Base-by-base conservation (phyloP, 2,113 vertebrate genomes). In the Hemichromis elongatus region DNA sequence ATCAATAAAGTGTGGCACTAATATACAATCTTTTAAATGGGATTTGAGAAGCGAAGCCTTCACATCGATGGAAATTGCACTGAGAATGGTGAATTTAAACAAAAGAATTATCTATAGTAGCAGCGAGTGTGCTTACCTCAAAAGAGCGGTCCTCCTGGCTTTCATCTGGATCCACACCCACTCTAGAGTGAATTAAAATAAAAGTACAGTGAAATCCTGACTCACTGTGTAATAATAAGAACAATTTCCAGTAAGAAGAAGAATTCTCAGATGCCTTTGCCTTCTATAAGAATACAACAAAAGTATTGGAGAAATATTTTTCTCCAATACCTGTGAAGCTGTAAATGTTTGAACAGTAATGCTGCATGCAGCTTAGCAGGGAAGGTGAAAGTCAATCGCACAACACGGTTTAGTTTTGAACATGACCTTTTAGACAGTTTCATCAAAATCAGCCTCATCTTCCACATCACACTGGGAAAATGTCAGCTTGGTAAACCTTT, bases 161-260 rank as follows among this genome's bases (percentile, higher is more conserved):
- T 88, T 96, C 96, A 57, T 96, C 96, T 86, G 92, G 91, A 83
- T 97, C 96, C 83, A 96, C 40, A 2, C 93, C 96, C 61, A 96
- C 91, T 91, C 97, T 97, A 92, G 79, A 63, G 77, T 70, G 33
- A 80, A 19, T 56, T 24, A 55, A 88, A 18, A 45, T n/a, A 85
- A 56, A 54, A 37, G 5, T 12, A 37, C 9, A 87, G n/a, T 85
- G 6, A 89, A 45, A 77, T 59, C 19, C 10, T 55, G 30, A 75
- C 26, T 86, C 50, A 54, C 16, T 14, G 21, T 3, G 61, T 37
- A 33, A 7, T 19, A 88, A 80, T 26, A 42, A 63, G 6, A 79
- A 79, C 0, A 66, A 13, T 8, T 5, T 66, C 19, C 33, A 66
- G 37, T 66, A 37, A 21, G 10, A 66, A 37, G 33, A 66, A 66